Percentiles rank a stretch among this genome's conserved stretches.
These are phyloP conservation scores for Chaunax sp. DNA, from an alignment of 2,797 vertebrate species.

Conservation along the genomic window DNA sequence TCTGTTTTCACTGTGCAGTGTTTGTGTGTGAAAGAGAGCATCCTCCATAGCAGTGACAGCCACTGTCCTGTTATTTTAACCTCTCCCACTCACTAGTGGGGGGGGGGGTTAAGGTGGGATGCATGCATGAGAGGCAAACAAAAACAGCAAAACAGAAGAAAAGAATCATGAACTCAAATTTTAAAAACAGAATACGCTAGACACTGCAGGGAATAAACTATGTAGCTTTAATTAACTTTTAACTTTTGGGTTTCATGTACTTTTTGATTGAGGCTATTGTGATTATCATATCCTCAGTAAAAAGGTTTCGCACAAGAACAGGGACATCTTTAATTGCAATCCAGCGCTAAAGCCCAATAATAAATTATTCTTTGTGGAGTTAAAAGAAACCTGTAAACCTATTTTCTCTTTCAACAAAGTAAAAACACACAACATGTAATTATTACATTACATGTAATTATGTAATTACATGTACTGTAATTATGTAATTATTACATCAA, in stretches of 20 bases:
- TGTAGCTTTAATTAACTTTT: slow-evolving; percentile 6
- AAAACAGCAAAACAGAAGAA: slow-evolving; percentile 1
- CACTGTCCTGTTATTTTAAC: slow-evolving; percentile 44
- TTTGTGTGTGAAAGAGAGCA: slow-evolving; percentile 1
- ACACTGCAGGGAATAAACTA: background rate
- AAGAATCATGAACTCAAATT: slow-evolving; percentile 2
- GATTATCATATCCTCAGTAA: slow-evolving; percentile 6
- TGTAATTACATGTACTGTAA: too few species aligned
- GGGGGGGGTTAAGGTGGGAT: slow-evolving; percentile 20
- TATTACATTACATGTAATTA: too few species aligned
- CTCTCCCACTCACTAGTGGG: slow-evolving; percentile 35
- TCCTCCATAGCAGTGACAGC: slow-evolving; percentile 24
- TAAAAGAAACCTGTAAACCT: slow-evolving; percentile 9
- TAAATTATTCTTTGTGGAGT: background rate
- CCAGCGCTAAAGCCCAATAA: background rate
- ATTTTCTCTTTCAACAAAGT: slow-evolving; percentile 4
- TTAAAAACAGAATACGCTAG: background rate
- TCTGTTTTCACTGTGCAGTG: slow-evolving; percentile 1
- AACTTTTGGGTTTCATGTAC: too few species aligned
- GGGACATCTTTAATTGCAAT: slow-evolving; percentile 2
- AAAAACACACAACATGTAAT: background rate
- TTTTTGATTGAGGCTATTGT: background rate
- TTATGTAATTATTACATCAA: background rate
- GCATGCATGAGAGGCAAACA: slow-evolving; percentile 19
- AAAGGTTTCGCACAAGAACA: slow-evolving; percentile 1